Percentiles rank a stretch among this genome's conserved stretches.
Conservation (phyloP, 2,797 vertebrate genomes). For the Nannoperca obscura region DNA sequence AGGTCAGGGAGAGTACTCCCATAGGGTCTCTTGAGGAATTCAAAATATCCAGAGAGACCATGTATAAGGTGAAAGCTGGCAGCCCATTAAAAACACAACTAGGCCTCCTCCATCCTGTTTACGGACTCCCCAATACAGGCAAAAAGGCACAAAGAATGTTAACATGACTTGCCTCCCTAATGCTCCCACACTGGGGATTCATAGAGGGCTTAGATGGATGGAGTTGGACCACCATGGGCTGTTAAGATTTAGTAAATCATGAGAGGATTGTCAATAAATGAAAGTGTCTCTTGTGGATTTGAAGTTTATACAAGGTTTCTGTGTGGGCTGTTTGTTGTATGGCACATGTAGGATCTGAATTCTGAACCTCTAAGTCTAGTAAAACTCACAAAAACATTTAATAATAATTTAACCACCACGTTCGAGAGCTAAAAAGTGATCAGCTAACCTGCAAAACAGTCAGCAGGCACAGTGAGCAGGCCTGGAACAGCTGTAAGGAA, state of each 20-base stretch:
- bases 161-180: conserved; percentile 64
- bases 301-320: conserved; percentile 23
- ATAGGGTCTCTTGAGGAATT: conserved; percentile 66
- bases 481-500: conserved; percentile 37
- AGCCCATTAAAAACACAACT: conserved; percentile 59
- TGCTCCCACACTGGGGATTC: conserved; percentile 57
- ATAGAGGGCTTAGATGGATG: conserved; percentile 44
- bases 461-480: conserved; percentile 58
- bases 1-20: conserved; percentile 72
- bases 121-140: conserved; percentile 49
- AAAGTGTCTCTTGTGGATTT: conserved; percentile 40
- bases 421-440: conserved; percentile 25
- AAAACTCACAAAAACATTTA: neutral
- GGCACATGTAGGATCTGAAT: conserved; percentile 2
- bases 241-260: conserved; percentile 50
- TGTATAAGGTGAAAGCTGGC: conserved; percentile 52
- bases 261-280: conserved; percentile 46
- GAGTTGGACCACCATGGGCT: conserved; percentile 59
- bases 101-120: conserved; percentile 68
- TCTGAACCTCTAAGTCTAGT: neutral
- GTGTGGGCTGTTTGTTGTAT: conserved; percentile 40
- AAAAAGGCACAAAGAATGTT: conserved; percentile 63
- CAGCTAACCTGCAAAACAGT: conserved; percentile 42
- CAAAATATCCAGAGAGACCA: conserved; percentile 64
- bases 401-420: neutral